Evolutionary conservation across 2,888 invertebrate species (phyloP).

Genomic region (Entomobrya multifasciata): DNA sequence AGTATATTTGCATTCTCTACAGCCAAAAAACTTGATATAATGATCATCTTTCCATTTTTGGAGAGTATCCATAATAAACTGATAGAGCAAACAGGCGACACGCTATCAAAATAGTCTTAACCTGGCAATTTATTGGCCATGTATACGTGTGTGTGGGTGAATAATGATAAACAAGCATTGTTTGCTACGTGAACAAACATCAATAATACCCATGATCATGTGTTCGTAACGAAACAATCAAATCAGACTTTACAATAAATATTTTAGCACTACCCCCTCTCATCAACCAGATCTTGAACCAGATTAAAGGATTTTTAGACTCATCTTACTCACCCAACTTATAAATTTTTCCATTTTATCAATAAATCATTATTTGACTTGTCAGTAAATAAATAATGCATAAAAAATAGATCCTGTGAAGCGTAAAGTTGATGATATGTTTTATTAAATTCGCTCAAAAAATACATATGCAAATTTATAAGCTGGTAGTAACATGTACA

Average conservation of each 20-base stretch:
- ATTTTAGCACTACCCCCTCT: too few species aligned
- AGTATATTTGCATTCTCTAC: too few species aligned
- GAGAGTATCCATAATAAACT: constrained; percentile 27
- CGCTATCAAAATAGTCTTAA: neutral
- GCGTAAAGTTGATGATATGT: neutral
- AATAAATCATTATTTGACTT: too few species aligned
- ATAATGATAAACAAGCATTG: neutral
- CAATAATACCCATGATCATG: neutral
- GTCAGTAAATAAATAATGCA: too few species aligned
- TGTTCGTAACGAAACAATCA: neutral
- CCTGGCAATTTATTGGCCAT: neutral
- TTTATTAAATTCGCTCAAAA: neutral
- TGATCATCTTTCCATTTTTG: constrained; percentile 14
- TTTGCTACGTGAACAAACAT: neutral
- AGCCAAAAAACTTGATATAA: too few species aligned
- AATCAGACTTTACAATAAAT: too few species aligned
- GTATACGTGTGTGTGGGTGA: constrained; percentile 3
- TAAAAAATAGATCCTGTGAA: neutral
- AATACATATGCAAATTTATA: neutral
- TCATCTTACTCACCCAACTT: too few species aligned
- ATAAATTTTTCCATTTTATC: too few species aligned
- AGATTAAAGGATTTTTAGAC: neutral
- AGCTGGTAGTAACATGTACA: constrained; percentile 27
- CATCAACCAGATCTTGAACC: too few species aligned
- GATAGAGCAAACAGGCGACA: neutral